Base-by-base conservation (phyloP, 1,140 invertebrate species). In the Dinothrombium tinctorium region DNA sequence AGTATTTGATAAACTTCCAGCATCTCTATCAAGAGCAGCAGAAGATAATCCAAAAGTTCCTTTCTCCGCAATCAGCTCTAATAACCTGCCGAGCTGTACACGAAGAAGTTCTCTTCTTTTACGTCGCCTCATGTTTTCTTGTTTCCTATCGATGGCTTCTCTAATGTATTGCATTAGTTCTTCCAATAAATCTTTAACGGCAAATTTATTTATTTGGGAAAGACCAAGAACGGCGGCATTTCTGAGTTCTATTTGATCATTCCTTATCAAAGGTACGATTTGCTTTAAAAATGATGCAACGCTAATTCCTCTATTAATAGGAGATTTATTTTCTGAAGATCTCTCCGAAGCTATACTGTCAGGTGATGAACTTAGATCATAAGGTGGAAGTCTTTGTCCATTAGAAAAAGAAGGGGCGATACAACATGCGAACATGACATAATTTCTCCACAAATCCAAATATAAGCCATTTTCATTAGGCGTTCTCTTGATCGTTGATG, bases 101-200 rank as follows among this genome's bases (percentile, higher is more conserved):
- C 92, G 64, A n/a, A 98, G 59, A 12, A 84, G 75, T 60, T 98
- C 92, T 44, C 86, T 69, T 38, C 89, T 66, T 42, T 84, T 62
- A 17, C 89, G 60, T 29, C 87, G 65, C 25, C 84, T 61, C 66
- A 95, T 79, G 53, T 90, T 96, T 58, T 98, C 92, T 58, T 92
- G 79, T 56, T 96, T 96, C 20, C 83, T 69, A 58, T 98, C 92
- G n/a, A 92, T 76, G 1, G 87, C 83, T 59, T 98, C 92, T 22
- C 87, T 71, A 37, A 98, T 74, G 46, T 81, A 76, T 2, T 74
- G 69, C 8, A 82, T 68, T 17, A 99, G 55, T 60, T 99, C 92
- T 53, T 96, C 90, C 69, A 96, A 79, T 28, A 99, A 62, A 62
- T 95, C 86, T 54, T 86, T 92, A 54, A 56, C 42, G 28, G 44